phyloP scores from a whole-genome alignment of 2,797 vertebrate genomes.

The Lagocephalus sceleratus region DNA sequence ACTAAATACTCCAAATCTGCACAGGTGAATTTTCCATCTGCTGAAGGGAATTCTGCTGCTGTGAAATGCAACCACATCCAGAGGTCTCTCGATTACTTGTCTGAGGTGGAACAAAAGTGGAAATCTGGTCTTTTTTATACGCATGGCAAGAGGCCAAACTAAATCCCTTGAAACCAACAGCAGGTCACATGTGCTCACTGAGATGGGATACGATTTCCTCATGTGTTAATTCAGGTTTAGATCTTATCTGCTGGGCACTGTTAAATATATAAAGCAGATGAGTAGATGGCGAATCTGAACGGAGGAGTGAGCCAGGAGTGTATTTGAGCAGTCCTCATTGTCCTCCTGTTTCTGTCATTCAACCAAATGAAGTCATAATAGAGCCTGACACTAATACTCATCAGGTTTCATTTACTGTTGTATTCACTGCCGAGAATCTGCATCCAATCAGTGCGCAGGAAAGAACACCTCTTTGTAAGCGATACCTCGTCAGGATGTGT shows the following conservation, averaged over 20 bases:
- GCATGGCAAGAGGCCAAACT: slow-evolving; percentile 65
- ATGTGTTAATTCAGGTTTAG: slow-evolving; percentile 57
- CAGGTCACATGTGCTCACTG: slow-evolving; percentile 62
- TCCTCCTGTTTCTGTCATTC: slow-evolving; percentile 75
- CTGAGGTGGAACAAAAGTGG: slow-evolving; percentile 57
- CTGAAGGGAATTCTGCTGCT: slow-evolving; percentile 45
- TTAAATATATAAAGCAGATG: slow-evolving; percentile 57
- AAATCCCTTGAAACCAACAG: slow-evolving; percentile 73
- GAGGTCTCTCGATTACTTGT: slow-evolving; percentile 64
- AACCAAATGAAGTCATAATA: slow-evolving; percentile 70
- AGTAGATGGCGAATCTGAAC: slow-evolving; percentile 54
- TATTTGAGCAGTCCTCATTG: slow-evolving; percentile 55
- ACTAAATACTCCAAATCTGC: slow-evolving; percentile 32
- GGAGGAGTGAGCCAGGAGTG: slow-evolving; percentile 44
- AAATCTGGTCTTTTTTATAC: slow-evolving; percentile 74
- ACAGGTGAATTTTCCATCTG: slow-evolving; percentile 71
- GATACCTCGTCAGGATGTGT: slow-evolving; percentile 48
- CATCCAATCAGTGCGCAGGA: slow-evolving; percentile 39
- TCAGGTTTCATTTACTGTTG: slow-evolving; percentile 59
- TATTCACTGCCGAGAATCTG: slow-evolving; percentile 50
- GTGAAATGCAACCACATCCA: slow-evolving; percentile 45
- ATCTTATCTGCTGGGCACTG: slow-evolving; percentile 54
- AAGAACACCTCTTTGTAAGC: slow-evolving; percentile 44
- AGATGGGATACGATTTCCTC: slow-evolving; percentile 60
- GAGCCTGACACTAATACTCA: slow-evolving; percentile 65